Evolutionary conservation across 2,797 vertebrate species (phyloP), one percentile per base, ranked within the genome.

Genomic region (Diceros bicornis): DNA sequence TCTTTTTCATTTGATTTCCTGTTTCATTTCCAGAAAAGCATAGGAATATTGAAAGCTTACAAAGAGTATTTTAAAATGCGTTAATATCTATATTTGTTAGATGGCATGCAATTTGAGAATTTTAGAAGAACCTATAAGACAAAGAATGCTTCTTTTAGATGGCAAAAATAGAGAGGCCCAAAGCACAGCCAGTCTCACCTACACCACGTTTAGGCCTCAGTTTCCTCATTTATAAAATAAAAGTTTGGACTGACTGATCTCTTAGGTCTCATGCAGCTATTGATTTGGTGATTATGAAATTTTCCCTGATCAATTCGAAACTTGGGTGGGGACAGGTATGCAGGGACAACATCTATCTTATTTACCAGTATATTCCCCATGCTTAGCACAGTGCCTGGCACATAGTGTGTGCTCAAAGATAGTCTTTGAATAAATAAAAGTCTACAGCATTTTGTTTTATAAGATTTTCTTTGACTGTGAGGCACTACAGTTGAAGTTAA

Each of bases 21-120:
- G 57, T 83, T 85, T 97, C 47, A 55, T 97, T 97, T 97, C 52
- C 75, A 92, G 96, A 95, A 95, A 96, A 91, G 59, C 89, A 85
- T 0, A 91, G 61, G 77, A 87, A 77, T 88, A 77, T 29, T 55
- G 29, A 61, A 75, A 91, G 37, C 50, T 18, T 93, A 11, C 74
- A 71, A 72, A 82, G 34, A 77, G 57, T 13, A 95, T 92, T 97
- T 86, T 86, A 68, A 96, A 89, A 90, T 68, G 68, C 47, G 57
- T 81, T 88, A 66, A 64, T 41, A 79, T 62, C 29, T 72, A 64
- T 27, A 89, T 71, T 74, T 94, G n/a, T 91, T 87, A 64, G 3
- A 68, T 32, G 27, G 44, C 52, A 82, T 17, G 92, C 7, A 75
- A 13, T 88, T 25, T 83, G 88, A 95, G 74, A 78, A 79, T 37